Conservation (phyloP, 2,888 invertebrate species). For the Xanthorhoe designata region DNA sequence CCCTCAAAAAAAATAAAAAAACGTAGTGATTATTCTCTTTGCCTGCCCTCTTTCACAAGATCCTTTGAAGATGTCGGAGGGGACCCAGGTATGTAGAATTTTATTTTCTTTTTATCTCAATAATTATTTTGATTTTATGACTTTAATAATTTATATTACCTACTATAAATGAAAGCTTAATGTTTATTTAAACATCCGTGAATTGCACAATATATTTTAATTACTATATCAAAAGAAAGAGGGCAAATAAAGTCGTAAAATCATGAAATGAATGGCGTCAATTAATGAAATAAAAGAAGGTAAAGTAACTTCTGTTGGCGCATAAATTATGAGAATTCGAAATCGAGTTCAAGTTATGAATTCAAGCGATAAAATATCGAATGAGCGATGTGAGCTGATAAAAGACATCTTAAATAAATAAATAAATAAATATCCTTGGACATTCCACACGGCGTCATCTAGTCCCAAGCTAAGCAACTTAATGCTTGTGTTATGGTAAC, state of each 20-base stretch:
- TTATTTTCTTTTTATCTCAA: too few species aligned
- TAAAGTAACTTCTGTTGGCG: slow-evolving; percentile 29
- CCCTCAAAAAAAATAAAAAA: too few species aligned
- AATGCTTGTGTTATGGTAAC: neutral
- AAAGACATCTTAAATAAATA: too few species aligned
- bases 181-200: slow-evolving; percentile 3
- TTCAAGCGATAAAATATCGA: neutral
- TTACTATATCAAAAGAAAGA: slow-evolving; percentile 28
- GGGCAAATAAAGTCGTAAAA: slow-evolving; percentile 32
- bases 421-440: too few species aligned
- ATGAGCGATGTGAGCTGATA: neutral
- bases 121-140: too few species aligned
- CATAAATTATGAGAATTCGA: slow-evolving; percentile 31
- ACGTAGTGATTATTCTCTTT: too few species aligned
- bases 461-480: neutral
- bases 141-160: too few species aligned
- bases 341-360: slow-evolving; percentile 13
- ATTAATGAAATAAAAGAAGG: slow-evolving; percentile 33
- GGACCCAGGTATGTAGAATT: too few species aligned
- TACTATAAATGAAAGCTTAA: neutral
- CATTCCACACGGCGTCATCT: neutral
- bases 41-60: too few species aligned
- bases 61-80: too few species aligned
- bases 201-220: slow-evolving; percentile 10
- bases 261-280: slow-evolving; percentile 29